Percentiles rank a stretch among this genome's conserved stretches.
Evolutionary conservation across 2,888 invertebrate species (phyloP).

Genomic region (Empis livida): DNA sequence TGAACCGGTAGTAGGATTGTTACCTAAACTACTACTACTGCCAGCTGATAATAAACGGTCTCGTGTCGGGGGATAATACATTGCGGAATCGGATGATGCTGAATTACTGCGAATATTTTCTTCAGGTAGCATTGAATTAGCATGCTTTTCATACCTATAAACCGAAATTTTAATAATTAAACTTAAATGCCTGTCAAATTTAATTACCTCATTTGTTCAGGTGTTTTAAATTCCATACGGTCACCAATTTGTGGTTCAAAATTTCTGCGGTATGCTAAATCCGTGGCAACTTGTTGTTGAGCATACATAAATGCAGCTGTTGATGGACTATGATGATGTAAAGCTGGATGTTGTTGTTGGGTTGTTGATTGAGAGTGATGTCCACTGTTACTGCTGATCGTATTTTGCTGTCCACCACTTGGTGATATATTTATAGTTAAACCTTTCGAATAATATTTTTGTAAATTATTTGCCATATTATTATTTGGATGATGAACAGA

Average conservation of each 20-base stretch:
- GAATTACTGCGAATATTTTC: conserved; percentile 26
- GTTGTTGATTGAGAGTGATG: not conserved
- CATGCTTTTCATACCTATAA: conserved; percentile 11
- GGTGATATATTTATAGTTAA: conserved; percentile 10
- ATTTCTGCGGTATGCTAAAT: conserved; percentile 25
- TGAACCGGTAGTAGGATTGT: conserved; percentile 9
- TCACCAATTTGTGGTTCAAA: conserved; percentile 21
- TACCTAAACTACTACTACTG: conserved; percentile 18
- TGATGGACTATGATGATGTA: conserved; percentile 10
- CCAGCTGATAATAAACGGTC: conserved; percentile 19
- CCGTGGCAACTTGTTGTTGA: conserved; percentile 27
- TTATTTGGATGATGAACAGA: conserved; percentile 11
- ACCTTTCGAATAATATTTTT: conserved; percentile 12
- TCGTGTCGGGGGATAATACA: conserved; percentile 22
- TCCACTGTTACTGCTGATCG: not conserved
- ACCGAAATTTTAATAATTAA: not conserved
- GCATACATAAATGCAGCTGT: conserved; percentile 11
- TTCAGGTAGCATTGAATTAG: conserved; percentile 7
- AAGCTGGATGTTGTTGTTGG: conserved; percentile 4
- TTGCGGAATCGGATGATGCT: conserved; percentile 30
- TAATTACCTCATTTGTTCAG: conserved; percentile 12
- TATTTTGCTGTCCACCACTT: not conserved
- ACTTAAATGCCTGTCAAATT: not conserved
- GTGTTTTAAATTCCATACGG: conserved; percentile 15
- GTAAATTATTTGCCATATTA: conserved; percentile 5